Evolutionary conservation across 92 coral and sea anemone species (phyloP).

Genomic region (Diadumene lineata): DNA sequence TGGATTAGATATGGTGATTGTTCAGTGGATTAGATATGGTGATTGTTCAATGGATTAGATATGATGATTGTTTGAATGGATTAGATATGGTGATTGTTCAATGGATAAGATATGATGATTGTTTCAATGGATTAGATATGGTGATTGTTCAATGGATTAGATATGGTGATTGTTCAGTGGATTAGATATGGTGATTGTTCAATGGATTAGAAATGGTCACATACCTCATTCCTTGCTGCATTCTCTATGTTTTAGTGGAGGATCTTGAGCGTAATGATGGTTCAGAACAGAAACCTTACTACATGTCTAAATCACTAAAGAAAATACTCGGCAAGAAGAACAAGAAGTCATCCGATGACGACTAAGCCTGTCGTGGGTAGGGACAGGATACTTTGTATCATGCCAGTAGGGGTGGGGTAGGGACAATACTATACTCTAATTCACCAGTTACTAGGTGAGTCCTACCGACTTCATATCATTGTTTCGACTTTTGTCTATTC

Average conservation of each 20-base stretch:
- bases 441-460: too few species aligned
- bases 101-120: background rate
- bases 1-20: too few species aligned
- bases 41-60: too few species aligned
- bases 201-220: too few species aligned
- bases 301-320: conserved; percentile 85
- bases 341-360: conserved; percentile 69
- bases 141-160: background rate
- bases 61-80: too few species aligned
- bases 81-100: background rate
- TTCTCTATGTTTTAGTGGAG: conserved; percentile 57
- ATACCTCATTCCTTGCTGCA: too few species aligned
- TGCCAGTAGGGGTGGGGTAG: background rate
- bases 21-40: too few species aligned
- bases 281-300: conserved; percentile 88
- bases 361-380: conserved; percentile 2
- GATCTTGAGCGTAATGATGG: conserved; percentile 98
- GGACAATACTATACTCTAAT: too few species aligned
- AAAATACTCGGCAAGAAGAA: conserved; percentile 93
- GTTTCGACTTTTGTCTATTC: too few species aligned
- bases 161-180: too few species aligned
- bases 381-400: background rate
- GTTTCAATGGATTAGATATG: background rate
- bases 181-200: too few species aligned
- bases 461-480: too few species aligned